phyloP scores from a whole-genome alignment of 2,113 vertebrate genomes.

The Myodes glareolus region DNA sequence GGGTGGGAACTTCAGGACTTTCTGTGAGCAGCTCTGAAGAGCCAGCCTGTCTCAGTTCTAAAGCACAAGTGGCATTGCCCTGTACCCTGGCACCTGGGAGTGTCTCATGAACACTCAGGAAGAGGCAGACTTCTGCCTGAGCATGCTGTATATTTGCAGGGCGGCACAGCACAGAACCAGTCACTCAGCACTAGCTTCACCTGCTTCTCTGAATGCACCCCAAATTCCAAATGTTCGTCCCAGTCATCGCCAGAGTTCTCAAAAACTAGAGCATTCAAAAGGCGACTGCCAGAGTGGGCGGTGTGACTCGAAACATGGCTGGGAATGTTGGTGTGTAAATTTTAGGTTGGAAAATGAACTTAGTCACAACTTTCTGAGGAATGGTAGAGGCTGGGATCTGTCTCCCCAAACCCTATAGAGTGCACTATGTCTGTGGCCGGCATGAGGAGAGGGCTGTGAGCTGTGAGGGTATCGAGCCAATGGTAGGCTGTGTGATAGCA shows the following conservation, averaged over 20 bases:
- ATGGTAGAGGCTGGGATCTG: background rate
- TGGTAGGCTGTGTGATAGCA: fast-evolving
- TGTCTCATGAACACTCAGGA: background rate
- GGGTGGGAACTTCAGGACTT: background rate
- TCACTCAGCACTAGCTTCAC: constrained; percentile 32
- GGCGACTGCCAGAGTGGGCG: background rate
- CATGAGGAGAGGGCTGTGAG: too few species aligned
- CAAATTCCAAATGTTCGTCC: constrained; percentile 46
- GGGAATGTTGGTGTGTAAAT: background rate
- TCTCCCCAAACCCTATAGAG: background rate
- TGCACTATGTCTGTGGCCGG: fast-evolving
- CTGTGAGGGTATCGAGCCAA: background rate
- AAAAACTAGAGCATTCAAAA: background rate
- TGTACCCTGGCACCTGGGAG: background rate
- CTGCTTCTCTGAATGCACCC: constrained; percentile 21
- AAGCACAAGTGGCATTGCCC: fast-evolving
- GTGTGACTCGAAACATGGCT: background rate
- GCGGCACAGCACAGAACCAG: background rate
- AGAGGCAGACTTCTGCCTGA: background rate
- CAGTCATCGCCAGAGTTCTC: background rate
- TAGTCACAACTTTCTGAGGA: background rate
- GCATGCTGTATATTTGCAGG: too few species aligned
- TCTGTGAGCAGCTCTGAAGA: background rate
- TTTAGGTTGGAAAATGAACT: constrained; percentile 47
- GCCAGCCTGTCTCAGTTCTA: background rate